These are phyloP conservation scores for Taxidea taxus DNA, from an alignment of 2,113 vertebrate genomes.

Conservation along the genomic window DNA sequence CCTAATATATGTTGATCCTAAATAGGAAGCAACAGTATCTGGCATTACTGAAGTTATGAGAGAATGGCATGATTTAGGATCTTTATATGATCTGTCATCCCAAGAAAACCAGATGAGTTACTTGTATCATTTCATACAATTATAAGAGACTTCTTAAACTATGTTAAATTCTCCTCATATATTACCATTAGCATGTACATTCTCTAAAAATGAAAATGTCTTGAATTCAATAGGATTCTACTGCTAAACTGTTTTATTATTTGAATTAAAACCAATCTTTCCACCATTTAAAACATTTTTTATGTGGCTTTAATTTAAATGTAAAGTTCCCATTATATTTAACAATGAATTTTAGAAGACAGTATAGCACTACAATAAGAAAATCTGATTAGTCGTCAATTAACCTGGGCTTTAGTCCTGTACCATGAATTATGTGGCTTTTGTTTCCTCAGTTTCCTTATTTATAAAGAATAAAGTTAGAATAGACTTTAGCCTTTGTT, in stretches of 20 bases:
- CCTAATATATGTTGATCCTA: not conserved
- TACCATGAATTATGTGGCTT: not conserved
- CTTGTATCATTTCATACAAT: not conserved
- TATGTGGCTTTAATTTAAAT: constrained; percentile 3
- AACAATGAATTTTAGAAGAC: constrained; percentile 47
- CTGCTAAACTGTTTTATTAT: not conserved
- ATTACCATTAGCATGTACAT: constrained; percentile 2
- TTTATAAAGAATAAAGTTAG: constrained; percentile 43
- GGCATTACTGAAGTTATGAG: not conserved
- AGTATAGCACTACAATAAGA: not conserved
- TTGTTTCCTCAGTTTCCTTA: constrained; percentile 45
- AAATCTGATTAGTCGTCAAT: not conserved
- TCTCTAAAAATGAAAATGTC: constrained; percentile 54
- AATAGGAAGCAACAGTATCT: not conserved
- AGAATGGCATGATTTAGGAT: not conserved
- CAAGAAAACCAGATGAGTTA: constrained; percentile 28
- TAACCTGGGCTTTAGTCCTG: not conserved
- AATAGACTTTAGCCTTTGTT: not conserved
- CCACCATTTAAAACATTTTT: constrained; percentile 51
- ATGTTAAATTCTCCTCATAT: constrained; percentile 1
- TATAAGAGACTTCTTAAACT: constrained; percentile 19
- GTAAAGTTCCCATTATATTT: constrained; percentile 44
- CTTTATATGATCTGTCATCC: constrained; percentile 21
- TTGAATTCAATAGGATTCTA: constrained; percentile 39
- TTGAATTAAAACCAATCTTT: constrained; percentile 52